Evolutionary conservation across 2,113 vertebrate genomes (phyloP).

Genomic region (Psettodes erumei): DNA sequence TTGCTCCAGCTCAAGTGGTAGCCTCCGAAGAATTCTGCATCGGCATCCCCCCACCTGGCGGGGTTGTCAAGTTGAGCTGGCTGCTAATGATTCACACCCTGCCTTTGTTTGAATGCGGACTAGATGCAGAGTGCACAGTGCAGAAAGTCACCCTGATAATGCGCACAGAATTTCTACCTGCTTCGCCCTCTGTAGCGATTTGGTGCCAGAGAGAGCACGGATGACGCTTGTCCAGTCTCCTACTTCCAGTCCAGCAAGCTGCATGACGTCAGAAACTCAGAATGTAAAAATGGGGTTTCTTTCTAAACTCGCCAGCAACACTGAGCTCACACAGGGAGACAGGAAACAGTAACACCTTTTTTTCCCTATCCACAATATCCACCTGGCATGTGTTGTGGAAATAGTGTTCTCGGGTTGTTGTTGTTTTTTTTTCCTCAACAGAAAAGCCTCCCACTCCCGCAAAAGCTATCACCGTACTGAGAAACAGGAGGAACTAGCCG

Average conservation of each 20-base stretch:
- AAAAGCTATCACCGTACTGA: background rate
- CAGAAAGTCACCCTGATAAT: background rate
- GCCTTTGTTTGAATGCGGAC: slow-evolving; percentile 10
- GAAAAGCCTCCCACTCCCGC: background rate
- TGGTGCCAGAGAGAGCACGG: background rate
- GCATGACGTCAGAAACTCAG: background rate
- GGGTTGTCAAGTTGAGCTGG: background rate
- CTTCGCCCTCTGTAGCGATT: background rate
- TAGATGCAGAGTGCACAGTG: background rate
- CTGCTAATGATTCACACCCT: slow-evolving; percentile 13
- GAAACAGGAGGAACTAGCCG: background rate
- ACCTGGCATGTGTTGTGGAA: background rate
- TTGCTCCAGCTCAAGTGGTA: background rate
- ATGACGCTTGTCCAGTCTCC: background rate
- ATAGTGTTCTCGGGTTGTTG: background rate
- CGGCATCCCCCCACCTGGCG: background rate
- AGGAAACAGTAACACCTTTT: background rate
- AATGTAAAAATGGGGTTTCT: background rate
- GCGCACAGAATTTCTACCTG: background rate
- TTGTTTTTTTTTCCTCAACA: background rate
- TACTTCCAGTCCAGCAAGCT: background rate
- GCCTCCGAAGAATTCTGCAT: slow-evolving; percentile 15
- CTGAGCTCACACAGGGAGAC: background rate
- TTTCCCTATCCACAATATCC: background rate
- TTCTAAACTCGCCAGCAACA: background rate